These are phyloP conservation scores for Theodoxus fluviatilis DNA, from an alignment of 2,888 invertebrate species.

Conservation along the genomic window DNA sequence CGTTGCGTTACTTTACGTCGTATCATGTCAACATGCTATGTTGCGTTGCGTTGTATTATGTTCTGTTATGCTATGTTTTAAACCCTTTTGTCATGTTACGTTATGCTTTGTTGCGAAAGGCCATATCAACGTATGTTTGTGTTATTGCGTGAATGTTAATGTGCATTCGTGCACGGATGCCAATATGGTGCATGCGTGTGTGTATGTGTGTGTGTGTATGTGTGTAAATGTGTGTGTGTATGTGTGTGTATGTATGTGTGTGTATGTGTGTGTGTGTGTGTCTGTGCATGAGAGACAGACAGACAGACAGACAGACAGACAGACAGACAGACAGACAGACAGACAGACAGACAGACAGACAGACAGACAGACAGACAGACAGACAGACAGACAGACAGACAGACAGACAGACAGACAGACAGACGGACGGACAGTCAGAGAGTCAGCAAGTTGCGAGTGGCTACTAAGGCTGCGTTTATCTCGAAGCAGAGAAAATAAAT, in stretches of 20 bases:
- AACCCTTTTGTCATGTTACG: too few species aligned
- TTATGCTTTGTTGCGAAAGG: too few species aligned
- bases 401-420: conserved; percentile 13
- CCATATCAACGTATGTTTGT: too few species aligned
- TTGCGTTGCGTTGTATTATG: too few species aligned
- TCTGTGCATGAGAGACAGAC: neutral
- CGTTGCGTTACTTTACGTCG: too few species aligned
- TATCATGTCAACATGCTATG: too few species aligned
- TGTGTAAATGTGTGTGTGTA: neutral
- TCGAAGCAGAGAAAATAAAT: too few species aligned
- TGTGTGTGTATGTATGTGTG: neutral
- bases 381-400: conserved; percentile 21
- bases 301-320: conserved; percentile 23
- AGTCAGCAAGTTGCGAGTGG: too few species aligned
- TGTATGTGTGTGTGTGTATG: neutral
- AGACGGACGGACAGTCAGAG: neutral
- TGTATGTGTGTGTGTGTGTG: neutral
- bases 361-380: neutral
- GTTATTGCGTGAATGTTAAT: too few species aligned
- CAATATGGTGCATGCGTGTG: neutral
- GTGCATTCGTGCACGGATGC: too few species aligned
- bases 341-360: neutral
- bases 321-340: conserved; percentile 14
- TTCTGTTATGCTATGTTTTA: too few species aligned
- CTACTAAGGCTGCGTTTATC: too few species aligned